phyloP scores from a whole-genome alignment of 2,797 vertebrate genomes.

The Mus caroli region DNA sequence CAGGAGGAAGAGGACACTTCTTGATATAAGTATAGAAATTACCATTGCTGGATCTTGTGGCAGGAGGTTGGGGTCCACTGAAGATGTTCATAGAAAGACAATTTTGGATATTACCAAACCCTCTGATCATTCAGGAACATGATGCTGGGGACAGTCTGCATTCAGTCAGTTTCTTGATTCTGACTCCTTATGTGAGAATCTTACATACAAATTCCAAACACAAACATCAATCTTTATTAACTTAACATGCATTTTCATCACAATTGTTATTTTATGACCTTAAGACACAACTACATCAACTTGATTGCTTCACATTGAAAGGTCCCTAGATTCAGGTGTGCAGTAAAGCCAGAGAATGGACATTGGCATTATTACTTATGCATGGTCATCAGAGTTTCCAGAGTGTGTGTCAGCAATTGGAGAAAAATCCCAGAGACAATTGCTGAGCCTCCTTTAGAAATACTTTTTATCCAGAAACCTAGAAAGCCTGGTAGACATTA shows the following conservation, averaged over 20 bases:
- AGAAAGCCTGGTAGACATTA: constrained; percentile 16
- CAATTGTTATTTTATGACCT: neutral
- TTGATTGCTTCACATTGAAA: constrained; percentile 34
- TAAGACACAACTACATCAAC: neutral
- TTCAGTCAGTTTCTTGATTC: constrained; percentile 43
- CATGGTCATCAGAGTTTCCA: neutral
- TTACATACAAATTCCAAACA: neutral
- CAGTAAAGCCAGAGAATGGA: neutral
- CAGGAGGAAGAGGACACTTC: constrained; percentile 74
- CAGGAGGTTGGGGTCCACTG: constrained; percentile 70
- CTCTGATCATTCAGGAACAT: constrained; percentile 80
- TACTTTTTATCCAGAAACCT: neutral
- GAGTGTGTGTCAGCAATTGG: neutral
- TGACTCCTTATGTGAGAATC: neutral
- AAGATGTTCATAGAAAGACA: constrained; percentile 82
- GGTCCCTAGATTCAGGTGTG: neutral
- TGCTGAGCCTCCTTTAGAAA: neutral
- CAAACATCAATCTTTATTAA: neutral
- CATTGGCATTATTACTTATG: neutral
- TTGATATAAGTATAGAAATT: constrained; percentile 81
- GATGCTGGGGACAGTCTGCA: constrained; percentile 68
- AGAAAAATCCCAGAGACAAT: neutral
- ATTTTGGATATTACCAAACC: constrained; percentile 74
- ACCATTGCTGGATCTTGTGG: constrained; percentile 74
- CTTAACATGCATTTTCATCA: neutral